These are phyloP conservation scores for Eira barbara DNA, from an alignment of 2,113 vertebrate genomes.

Conservation along the genomic window DNA sequence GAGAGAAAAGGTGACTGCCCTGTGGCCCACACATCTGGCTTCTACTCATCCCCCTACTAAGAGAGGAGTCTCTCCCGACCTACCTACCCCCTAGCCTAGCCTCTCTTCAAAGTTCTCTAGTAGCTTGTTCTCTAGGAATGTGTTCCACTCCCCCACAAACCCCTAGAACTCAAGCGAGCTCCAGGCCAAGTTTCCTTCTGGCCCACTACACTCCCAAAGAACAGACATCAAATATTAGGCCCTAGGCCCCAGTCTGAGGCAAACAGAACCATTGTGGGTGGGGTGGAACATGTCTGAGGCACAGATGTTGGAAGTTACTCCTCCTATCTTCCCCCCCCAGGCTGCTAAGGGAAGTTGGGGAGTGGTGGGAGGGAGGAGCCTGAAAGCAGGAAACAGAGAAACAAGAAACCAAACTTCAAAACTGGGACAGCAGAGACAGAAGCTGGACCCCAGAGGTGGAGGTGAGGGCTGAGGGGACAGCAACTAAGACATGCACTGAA, in stretches of 20 bases:
- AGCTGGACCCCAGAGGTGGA: slow-evolving; percentile 62
- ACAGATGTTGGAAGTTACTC: slow-evolving; percentile 38
- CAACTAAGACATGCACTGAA: slow-evolving; percentile 77
- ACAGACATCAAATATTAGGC: slow-evolving; percentile 17
- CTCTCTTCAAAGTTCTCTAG: slow-evolving; percentile 32
- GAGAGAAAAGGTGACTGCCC: slow-evolving; percentile 33
- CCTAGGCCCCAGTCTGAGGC: background rate
- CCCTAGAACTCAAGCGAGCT: background rate
- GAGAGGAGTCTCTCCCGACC: background rate
- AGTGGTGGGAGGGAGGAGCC: slow-evolving; percentile 28
- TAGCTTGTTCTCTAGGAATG: slow-evolving; percentile 32
- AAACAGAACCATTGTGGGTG: slow-evolving; percentile 10
- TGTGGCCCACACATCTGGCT: slow-evolving; percentile 44
- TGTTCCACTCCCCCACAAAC: background rate
- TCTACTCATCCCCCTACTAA: slow-evolving; percentile 14
- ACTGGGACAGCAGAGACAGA: slow-evolving; percentile 67
- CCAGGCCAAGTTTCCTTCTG: slow-evolving; percentile 1
- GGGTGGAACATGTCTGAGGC: slow-evolving; percentile 47
- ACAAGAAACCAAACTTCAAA: slow-evolving; percentile 78
- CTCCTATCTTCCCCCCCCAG: slow-evolving; percentile 36
- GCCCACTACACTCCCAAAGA: slow-evolving; percentile 30
- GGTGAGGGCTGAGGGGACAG: slow-evolving; percentile 48
- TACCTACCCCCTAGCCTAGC: background rate
- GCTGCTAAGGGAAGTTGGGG: slow-evolving; percentile 46
- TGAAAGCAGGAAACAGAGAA: slow-evolving; percentile 63